A percentile compares a stretch with the other conserved stretches of the same genome.
Conservation (phyloP, 2,888 invertebrate species). For the Cantharis nigra region DNA sequence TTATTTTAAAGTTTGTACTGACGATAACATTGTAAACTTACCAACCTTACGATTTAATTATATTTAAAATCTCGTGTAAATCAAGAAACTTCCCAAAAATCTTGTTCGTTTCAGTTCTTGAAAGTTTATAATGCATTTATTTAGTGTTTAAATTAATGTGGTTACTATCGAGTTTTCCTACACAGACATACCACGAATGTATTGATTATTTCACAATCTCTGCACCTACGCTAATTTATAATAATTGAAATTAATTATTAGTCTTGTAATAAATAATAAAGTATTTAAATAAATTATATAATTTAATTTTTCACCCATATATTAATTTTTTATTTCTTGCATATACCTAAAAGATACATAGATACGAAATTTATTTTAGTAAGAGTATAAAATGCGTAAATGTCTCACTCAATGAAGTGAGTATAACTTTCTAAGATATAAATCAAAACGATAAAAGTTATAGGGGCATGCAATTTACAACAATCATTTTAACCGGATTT, state of each 20-base stretch:
- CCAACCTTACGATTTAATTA: too few relatives aligned
- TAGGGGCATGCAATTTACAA: conserved; percentile 2
- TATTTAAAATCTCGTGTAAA: too few relatives aligned
- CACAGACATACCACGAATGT: too few relatives aligned
- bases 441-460: background rate
- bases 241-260: background rate
- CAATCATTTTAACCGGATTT: background rate
- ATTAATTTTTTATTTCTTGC: background rate
- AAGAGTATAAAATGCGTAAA: background rate
- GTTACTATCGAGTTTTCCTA: too few relatives aligned
- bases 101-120: too few relatives aligned
- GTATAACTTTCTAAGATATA: background rate
- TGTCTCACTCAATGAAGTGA: background rate
- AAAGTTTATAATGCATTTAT: too few relatives aligned
- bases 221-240: background rate
- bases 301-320: background rate
- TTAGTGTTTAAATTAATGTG: too few relatives aligned
- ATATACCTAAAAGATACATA: background rate
- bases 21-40: too few relatives aligned
- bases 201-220: too few relatives aligned
- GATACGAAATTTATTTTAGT: background rate
- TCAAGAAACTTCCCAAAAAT: too few relatives aligned
- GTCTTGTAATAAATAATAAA: too few relatives aligned
- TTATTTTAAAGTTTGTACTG: too few relatives aligned
- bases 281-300: background rate